phyloP scores from a whole-genome alignment of 1,140 invertebrate genomes.

The Trichomalopsis sarcophagae region DNA sequence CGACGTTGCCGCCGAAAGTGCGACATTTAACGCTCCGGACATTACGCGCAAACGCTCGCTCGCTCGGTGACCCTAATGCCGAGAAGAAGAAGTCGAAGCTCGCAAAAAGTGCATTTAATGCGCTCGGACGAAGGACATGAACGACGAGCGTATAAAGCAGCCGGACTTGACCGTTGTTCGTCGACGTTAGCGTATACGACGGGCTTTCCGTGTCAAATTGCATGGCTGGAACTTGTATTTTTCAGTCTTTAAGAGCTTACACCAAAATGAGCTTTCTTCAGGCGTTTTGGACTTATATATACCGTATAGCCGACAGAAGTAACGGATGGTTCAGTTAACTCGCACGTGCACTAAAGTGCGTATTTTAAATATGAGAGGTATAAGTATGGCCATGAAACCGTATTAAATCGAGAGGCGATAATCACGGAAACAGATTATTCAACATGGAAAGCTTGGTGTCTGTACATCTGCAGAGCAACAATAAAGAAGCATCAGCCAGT shows the following conservation, averaged over 20 bases:
- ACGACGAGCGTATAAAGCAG: slow-evolving; percentile 4
- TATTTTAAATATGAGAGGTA: no score
- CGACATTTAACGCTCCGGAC: slow-evolving; percentile 35
- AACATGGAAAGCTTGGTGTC: neutral
- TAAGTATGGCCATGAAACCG: no score
- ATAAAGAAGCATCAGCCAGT: slow-evolving; percentile 60
- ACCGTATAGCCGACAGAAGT: no score
- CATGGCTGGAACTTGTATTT: neutral
- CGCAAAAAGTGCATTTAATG: slow-evolving; percentile 62
- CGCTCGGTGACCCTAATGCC: slow-evolving; percentile 25
- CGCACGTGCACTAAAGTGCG: no score
- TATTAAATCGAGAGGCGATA: neutral
- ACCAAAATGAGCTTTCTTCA: neutral
- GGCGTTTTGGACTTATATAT: neutral
- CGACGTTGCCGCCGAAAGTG: slow-evolving; percentile 37
- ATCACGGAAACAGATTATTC: neutral
- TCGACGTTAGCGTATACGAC: neutral
- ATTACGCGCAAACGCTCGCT: slow-evolving; percentile 47
- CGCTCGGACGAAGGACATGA: neutral
- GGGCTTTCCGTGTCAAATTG: slow-evolving; percentile 31
- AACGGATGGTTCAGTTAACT: no score
- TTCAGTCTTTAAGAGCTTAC: neutral
- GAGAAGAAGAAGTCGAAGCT: slow-evolving; percentile 52
- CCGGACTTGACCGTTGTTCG: neutral
- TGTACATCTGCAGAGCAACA: slow-evolving; percentile 45